Evolutionary conservation across 1,140 invertebrate species (phyloP).

Genomic region (Anastrepha obliqua): DNA sequence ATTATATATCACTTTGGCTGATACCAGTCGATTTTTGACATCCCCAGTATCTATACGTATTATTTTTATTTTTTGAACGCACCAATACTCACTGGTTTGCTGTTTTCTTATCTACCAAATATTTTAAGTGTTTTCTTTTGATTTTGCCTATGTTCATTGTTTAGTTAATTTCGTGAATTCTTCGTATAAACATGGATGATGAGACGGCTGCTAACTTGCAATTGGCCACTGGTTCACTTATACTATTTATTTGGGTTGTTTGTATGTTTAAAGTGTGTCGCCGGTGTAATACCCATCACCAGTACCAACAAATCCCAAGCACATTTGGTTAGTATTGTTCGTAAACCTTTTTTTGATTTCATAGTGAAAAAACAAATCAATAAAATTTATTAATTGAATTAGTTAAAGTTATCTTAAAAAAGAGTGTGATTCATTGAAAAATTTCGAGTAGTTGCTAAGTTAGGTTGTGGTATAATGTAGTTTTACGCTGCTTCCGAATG

Average conservation of each 20-base stretch:
- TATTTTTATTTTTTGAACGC: no score
- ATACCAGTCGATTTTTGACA: no score
- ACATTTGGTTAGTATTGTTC: not conserved
- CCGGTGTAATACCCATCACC: not conserved
- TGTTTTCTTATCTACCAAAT: constrained; percentile 12
- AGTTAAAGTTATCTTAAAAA: no score
- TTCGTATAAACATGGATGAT: not conserved
- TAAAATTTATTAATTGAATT: no score
- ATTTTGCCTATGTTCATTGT: not conserved
- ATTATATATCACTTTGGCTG: no score
- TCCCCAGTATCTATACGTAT: no score
- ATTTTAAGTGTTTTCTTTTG: not conserved
- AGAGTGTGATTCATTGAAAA: no score
- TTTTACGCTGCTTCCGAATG: no score
- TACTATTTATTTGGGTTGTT: not conserved
- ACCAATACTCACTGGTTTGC: not conserved
- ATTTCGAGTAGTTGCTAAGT: no score
- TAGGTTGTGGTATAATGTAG: no score
- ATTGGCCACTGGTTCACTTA: not conserved
- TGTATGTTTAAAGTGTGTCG: not conserved
- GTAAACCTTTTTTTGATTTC: no score
- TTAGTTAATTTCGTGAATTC: not conserved
- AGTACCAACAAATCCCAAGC: not conserved
- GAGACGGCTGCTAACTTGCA: not conserved
- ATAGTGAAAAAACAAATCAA: no score